Conservation (phyloP, 2,797 vertebrate genomes). For the Pachyuromys duprasi region DNA sequence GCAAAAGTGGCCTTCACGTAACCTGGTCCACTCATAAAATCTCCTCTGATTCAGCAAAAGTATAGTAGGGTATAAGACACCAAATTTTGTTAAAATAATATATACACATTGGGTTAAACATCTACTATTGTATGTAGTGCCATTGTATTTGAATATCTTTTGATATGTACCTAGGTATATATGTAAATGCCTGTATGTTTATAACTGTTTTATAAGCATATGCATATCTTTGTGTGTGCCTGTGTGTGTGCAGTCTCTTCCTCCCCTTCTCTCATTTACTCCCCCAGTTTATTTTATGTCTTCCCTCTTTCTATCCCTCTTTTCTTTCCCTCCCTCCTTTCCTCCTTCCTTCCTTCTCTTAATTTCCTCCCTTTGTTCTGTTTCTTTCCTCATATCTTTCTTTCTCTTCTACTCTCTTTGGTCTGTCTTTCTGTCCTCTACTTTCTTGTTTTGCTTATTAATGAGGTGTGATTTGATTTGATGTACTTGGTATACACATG, state of each 20-base stretch:
- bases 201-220: neutral
- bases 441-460: slow-evolving; percentile 33
- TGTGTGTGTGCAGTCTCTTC: neutral
- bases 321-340: neutral
- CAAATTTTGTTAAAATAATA: neutral
- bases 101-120: neutral
- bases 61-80: neutral
- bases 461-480: neutral
- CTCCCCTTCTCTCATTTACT: neutral
- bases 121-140: neutral
- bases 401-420: neutral
- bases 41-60: neutral
- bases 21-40: neutral
- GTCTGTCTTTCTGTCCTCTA: neutral
- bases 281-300: neutral
- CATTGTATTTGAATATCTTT: neutral
- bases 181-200: neutral
- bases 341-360: neutral
- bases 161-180: neutral
- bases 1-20: neutral
- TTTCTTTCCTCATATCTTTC: neutral
- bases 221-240: neutral
- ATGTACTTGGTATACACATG: neutral
- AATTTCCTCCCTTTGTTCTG: neutral
- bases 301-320: neutral